Percentiles rank a stretch among this genome's conserved stretches.
phyloP scores from a whole-genome alignment of 2,888 invertebrate species.

The Alviniconcha strummeri region DNA sequence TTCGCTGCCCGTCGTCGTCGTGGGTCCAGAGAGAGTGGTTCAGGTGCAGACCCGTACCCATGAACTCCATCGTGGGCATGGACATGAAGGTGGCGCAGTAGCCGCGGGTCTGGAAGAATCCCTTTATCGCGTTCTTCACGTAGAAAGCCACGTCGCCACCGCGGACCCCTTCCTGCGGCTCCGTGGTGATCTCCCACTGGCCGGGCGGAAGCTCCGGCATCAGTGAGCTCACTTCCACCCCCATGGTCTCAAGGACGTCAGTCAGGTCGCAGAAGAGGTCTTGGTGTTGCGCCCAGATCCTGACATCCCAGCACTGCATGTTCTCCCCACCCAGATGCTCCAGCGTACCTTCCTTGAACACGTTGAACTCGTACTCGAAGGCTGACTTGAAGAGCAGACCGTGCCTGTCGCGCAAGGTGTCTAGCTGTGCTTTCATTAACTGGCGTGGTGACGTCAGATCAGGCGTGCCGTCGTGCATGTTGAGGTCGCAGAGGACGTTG shows the following conservation, averaged over 20 bases:
- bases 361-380: constrained; percentile 28
- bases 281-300: background rate
- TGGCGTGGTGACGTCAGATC: constrained; percentile 22
- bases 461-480: constrained; percentile 10
- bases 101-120: constrained; percentile 17
- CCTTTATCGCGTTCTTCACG: constrained; percentile 25
- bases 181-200: constrained; percentile 31
- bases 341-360: constrained; percentile 4
- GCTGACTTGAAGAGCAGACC: constrained; percentile 23
- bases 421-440: constrained; percentile 17
- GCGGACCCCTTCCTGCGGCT: constrained; percentile 12
- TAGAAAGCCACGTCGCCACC: constrained; percentile 32
- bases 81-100: constrained; percentile 24
- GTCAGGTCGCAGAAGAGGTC: constrained; percentile 22
- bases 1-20: background rate
- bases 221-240: constrained; percentile 20
- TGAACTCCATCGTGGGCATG: background rate
- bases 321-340: background rate
- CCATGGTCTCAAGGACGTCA: constrained; percentile 13
- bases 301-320: background rate
- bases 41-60: background rate
- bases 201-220: constrained; percentile 16
- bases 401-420: constrained; percentile 3
- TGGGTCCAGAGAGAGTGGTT: constrained; percentile 26
- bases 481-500: constrained; percentile 31